These are phyloP conservation scores for Euura lappo DNA, from an alignment of 1,140 invertebrate genomes.

Conservation along the genomic window DNA sequence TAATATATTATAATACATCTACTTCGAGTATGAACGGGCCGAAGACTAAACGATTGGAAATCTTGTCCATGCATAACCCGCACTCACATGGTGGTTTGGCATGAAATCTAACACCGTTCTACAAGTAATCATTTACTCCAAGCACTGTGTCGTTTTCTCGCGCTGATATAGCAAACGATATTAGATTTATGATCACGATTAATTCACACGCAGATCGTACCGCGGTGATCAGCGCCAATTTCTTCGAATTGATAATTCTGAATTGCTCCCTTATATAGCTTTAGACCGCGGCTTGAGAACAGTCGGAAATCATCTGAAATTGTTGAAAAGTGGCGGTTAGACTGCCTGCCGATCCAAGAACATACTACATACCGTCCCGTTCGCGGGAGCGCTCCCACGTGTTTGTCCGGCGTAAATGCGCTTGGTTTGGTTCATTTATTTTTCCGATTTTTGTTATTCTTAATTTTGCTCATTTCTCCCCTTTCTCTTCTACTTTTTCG, in stretches of 20 bases:
- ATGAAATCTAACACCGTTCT: no score
- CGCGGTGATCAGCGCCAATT: not conserved
- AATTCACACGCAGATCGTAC: no score
- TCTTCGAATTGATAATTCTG: not conserved
- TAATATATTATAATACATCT: no score
- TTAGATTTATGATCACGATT: no score
- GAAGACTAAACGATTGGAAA: not conserved
- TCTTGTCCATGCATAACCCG: not conserved
- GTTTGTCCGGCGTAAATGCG: conserved; percentile 2
- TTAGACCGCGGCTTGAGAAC: no score
- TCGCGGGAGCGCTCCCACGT: not conserved
- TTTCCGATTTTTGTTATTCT: not conserved
- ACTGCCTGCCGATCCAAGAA: not conserved
- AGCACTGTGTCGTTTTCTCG: no score
- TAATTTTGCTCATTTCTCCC: no score
- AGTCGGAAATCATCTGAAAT: not conserved
- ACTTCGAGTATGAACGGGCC: no score
- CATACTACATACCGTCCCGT: not conserved
- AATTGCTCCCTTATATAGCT: not conserved
- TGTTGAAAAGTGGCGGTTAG: not conserved
- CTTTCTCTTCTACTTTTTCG: conserved; percentile 19
- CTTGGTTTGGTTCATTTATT: not conserved
- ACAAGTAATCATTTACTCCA: no score
- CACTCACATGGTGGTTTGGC: no score
- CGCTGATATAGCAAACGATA: no score